phyloP scores from a whole-genome alignment of 2,113 vertebrate species.

The Dendrocopos noguchii region DNA sequence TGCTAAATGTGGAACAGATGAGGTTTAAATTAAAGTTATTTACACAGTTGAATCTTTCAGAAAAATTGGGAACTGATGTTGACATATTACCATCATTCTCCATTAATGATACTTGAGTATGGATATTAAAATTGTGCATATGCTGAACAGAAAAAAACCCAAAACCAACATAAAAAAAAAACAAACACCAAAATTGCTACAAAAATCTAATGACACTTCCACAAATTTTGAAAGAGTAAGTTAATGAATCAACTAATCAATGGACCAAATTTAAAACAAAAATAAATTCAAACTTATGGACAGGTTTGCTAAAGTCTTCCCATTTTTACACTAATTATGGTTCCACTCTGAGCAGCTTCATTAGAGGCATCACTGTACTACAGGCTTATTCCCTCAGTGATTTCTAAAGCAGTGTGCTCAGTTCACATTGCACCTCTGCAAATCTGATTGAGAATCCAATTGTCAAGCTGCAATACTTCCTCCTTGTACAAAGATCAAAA shows the following conservation, averaged over 20 bases:
- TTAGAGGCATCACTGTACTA: not conserved
- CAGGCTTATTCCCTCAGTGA: not conserved
- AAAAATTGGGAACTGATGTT: slow-evolving; percentile 50
- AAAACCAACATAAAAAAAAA: too few relatives aligned
- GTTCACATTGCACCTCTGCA: not conserved
- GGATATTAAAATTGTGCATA: not conserved
- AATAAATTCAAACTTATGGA: not conserved
- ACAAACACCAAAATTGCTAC: not conserved
- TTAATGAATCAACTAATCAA: not conserved
- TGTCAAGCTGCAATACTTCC: not conserved
- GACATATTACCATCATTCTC: slow-evolving; percentile 9
- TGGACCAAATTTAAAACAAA: not conserved
- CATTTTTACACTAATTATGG: not conserved
- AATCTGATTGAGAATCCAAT: not conserved
- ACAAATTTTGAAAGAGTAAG: not conserved
- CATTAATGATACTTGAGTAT: not conserved
- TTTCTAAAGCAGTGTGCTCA: not conserved
- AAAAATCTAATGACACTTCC: not conserved
- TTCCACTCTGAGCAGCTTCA: not conserved
- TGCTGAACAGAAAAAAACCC: not conserved
- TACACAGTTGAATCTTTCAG: slow-evolving; percentile 2
- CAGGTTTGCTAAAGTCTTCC: not conserved
- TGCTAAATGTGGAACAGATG: slow-evolving; percentile 56
- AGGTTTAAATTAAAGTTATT: slow-evolving; percentile 27
- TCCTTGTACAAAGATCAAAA: not conserved